phyloP scores from a whole-genome alignment of 2,113 vertebrate species.

The Neogale vison region DNA sequence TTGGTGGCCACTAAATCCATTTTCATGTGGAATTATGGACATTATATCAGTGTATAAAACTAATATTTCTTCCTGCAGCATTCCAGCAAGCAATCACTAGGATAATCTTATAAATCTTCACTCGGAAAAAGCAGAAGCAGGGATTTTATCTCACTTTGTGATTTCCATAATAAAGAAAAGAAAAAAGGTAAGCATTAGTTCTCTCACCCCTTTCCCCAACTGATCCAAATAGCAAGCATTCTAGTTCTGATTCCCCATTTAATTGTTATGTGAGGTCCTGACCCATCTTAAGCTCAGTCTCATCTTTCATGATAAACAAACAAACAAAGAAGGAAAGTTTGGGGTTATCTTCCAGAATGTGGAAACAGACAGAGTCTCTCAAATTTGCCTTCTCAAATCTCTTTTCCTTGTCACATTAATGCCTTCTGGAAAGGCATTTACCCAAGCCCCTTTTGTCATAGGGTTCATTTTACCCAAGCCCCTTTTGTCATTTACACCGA shows the following conservation, averaged over 20 bases:
- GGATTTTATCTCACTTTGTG: background rate
- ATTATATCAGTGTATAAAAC: background rate
- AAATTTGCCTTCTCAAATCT: background rate
- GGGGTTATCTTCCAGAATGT: slow-evolving; percentile 15
- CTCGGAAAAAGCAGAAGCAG: background rate
- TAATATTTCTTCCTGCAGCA: slow-evolving; percentile 18
- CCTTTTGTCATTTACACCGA: background rate
- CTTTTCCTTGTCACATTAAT: background rate
- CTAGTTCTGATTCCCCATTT: background rate
- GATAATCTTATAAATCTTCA: background rate
- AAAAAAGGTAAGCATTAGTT: background rate
- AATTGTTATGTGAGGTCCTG: slow-evolving; percentile 37
- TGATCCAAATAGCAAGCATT: slow-evolving; percentile 5
- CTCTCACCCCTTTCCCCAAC: rapidly evolving
- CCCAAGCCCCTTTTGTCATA: background rate
- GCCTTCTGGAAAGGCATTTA: background rate
- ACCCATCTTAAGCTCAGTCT: background rate
- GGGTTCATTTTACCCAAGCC: background rate
- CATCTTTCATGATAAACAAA: slow-evolving; percentile 51
- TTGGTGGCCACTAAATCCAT: slow-evolving; percentile 11
- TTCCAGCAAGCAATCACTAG: background rate
- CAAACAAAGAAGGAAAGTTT: background rate
- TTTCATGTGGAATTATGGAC: slow-evolving; percentile 35
- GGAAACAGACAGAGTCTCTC: background rate
- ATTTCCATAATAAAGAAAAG: slow-evolving; percentile 27